Conservation (phyloP, 1,140 invertebrate genomes). For the Bombus superbus region DNA sequence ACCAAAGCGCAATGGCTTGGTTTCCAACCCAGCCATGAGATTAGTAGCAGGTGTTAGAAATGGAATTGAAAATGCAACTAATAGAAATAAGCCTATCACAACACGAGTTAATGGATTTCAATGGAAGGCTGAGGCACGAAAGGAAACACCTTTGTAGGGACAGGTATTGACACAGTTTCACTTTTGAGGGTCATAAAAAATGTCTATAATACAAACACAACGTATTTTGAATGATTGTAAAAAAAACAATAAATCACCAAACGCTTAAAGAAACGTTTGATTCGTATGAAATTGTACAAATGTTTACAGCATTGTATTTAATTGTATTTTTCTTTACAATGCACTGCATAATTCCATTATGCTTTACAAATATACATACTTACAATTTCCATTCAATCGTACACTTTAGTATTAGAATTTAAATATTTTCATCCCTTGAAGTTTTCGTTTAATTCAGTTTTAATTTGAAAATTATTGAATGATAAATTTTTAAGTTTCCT, state of each 20-base stretch:
- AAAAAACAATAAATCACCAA: constrained; percentile 16
- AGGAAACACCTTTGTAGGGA: constrained; percentile 82
- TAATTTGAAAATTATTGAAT: constrained; percentile 26
- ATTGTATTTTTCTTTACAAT: constrained; percentile 27
- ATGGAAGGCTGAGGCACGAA: constrained; percentile 81
- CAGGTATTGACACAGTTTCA: constrained; percentile 68
- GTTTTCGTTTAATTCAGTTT: constrained; percentile 27
- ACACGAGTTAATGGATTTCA: constrained; percentile 82
- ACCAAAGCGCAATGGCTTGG: constrained; percentile 93
- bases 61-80: constrained; percentile 85
- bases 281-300: constrained; percentile 30
- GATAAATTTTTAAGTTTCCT: constrained; percentile 14
- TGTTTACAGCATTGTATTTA: constrained; percentile 12
- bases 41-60: constrained; percentile 88
- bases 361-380: constrained; percentile 38
- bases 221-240: constrained; percentile 18
- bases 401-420: constrained; percentile 47
- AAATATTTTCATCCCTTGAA: constrained; percentile 10
- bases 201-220: constrained; percentile 2
- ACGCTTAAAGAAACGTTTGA: not conserved
- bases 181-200: constrained; percentile 23
- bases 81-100: constrained; percentile 81
- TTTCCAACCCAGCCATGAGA: constrained; percentile 94
- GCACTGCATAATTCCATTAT: constrained; percentile 33
- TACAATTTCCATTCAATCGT: constrained; percentile 25